Evolutionary conservation across 2,888 invertebrate genomes (phyloP), one percentile per base, ranked within the genome.

Genomic region (Plagodis pulveraria): DNA sequence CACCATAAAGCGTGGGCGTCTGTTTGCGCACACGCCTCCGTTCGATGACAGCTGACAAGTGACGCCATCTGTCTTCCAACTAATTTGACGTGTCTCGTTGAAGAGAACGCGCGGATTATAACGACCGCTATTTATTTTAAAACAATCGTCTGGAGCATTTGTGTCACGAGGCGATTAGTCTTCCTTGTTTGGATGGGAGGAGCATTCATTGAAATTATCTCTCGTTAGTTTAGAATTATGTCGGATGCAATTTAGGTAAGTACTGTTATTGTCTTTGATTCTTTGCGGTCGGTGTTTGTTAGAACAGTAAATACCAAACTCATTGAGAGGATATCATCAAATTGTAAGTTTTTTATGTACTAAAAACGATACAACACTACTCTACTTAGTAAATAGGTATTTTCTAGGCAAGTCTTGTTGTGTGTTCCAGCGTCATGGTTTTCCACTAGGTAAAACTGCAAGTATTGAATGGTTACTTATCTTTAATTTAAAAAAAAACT

Each of bases 81-180:
- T 68, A 58, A 67, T 63, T 59, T 53, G 68, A 63, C 67, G 36
- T 51, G 45, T 50, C 38, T 57, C 57, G 54, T 60, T 58, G 55
- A 58, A 63, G 66, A 60, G 63, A 66, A 68, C 66, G 62, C 63
- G 67, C 67, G 69, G 71, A 71, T 73, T 71, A 70, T 66, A 69
- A 66, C 65, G 62, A 62, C 53, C 46, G 58, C 58, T 57, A 67
- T 69, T 63, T 60, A 61, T 67, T 57, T 44, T 63, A 56, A 65
- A 66, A 68, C 68, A 65, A 65, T 69, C 56, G 66, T 62, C 56
- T 58, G 41, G 48, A 57, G 54, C 56, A 58, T 57, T 67, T 62
- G 61, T 64, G 69, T 67, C 66, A 63, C 62, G 62, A 56, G 57
- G 56, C 67, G 67, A 72, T 73, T 65, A 64, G 62, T 74, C 74